Percentiles rank a stretch among this genome's conserved stretches.
These are phyloP conservation scores for Actinernus sp. DNA, from an alignment of 92 coral and sea anemone genomes.

Conservation along the genomic window DNA sequence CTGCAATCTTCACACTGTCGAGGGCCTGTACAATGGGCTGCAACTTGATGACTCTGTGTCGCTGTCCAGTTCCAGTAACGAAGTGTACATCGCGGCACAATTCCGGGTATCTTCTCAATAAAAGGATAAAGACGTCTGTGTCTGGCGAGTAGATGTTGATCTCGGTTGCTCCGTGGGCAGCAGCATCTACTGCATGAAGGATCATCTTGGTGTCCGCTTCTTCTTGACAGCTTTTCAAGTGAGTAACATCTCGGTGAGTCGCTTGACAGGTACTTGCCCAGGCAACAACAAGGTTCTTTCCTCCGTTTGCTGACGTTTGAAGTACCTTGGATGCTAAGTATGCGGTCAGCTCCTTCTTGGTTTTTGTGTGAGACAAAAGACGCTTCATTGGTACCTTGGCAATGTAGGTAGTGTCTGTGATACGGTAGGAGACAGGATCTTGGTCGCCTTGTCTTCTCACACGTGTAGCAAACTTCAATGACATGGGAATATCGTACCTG, in stretches of 20 bases:
- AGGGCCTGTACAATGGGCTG: conserved; percentile 17
- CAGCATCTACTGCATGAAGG: conserved; percentile 65
- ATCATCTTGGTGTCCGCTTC: conserved; percentile 65
- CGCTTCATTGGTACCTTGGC: conserved; percentile 24
- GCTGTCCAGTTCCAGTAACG: conserved; percentile 18
- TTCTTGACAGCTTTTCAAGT: conserved; percentile 66
- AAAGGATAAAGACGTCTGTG: conserved; percentile 33
- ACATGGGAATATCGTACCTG: conserved; percentile 32
- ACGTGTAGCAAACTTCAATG: conserved; percentile 38
- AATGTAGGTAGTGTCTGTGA: conserved; percentile 38
- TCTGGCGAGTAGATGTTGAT: conserved; percentile 51
- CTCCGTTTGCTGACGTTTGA: neutral
- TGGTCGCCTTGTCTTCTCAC: conserved; percentile 19
- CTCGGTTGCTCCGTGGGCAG: conserved; percentile 44
- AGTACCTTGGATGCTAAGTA: conserved; percentile 22
- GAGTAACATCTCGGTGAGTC: conserved; percentile 22
- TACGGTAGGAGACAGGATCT: conserved; percentile 27
- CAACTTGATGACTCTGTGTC: conserved; percentile 17
- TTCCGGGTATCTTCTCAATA: conserved; percentile 32
- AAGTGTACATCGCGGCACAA: conserved; percentile 15
- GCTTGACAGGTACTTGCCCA: conserved; percentile 51
- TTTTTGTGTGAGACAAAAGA: conserved; percentile 32
- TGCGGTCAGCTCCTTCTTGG: conserved; percentile 24
- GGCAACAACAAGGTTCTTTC: conserved; percentile 15
- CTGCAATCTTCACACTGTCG: conserved; percentile 26